Base-by-base conservation (phyloP, 2,797 vertebrate species). In the Nannoperca obscura region DNA sequence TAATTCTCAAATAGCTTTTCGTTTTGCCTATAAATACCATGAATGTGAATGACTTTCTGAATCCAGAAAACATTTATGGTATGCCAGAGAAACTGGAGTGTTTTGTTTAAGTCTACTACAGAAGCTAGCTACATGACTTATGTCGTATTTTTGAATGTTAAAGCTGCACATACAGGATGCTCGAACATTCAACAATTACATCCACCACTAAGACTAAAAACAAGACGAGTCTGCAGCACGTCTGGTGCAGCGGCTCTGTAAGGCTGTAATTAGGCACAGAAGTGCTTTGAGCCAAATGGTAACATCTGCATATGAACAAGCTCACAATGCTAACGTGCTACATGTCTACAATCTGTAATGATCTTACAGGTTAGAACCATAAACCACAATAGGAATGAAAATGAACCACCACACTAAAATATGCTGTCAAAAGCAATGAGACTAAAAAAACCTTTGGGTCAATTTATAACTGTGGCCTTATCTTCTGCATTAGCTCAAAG, bases 311-410 rank as follows among this genome's bases (percentile, higher is more conserved):
- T 13, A 40, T 7, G 19, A 46, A 19, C 17, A 46, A 19, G 20
- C 47, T 49, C 47, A n/a, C 47, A 49, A 22, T 50, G 47, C 5
- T n/a, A 50, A 20, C 47, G 9, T 47, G 20, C 24, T 27, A 27
- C 24, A 27, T 27, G 63, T 71, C 27, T 36, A 34, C 76, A 66
- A 47, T 53, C 27, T 62, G 67, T 50, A 34, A 57, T 74, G 54
- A 78, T 71, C 78, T 64, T 53, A 71, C 19, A 70, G 49, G 65
- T 34, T 63, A 59, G 60, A 74, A 50, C 74, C 88, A 82, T 49
- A 71, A 74, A 66, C 81, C 80, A 81, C 68, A 66, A 73, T 61
- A 75, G 50, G 67, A 79, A 61, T 53, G 61, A 64, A 55, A 69
- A 78, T 61, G 65, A 85, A 68, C 63, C 47, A 49, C 36, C 47